phyloP scores from a whole-genome alignment of 2,113 vertebrate species.

The Rana temporaria region DNA sequence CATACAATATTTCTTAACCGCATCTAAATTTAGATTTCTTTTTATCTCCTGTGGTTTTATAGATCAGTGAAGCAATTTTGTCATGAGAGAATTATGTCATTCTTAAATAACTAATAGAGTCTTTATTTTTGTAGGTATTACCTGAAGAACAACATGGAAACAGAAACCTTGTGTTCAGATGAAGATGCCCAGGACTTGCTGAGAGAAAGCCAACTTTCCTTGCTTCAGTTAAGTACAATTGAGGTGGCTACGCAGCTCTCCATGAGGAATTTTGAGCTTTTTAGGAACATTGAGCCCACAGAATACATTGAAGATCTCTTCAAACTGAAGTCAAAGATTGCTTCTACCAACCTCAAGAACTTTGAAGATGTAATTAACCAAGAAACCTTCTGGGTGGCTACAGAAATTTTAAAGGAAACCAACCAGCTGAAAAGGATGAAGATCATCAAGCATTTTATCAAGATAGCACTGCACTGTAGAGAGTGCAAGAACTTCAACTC shows the following conservation, averaged over 20 bases:
- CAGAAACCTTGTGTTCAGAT: slow-evolving; percentile 95
- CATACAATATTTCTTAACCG: too few species aligned
- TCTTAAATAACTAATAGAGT: not conserved
- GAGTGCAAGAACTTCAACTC: slow-evolving; percentile 99
- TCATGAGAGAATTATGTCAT: too few species aligned
- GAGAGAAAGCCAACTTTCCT: slow-evolving; percentile 89
- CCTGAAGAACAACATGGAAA: slow-evolving; percentile 99
- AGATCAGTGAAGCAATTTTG: too few species aligned
- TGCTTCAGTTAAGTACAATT: slow-evolving; percentile 94
- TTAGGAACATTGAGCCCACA: slow-evolving; percentile 96
- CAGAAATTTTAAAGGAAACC: slow-evolving; percentile 91
- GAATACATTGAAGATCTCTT: slow-evolving; percentile 97
- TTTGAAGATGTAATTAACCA: slow-evolving; percentile 98
- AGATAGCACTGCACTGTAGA: slow-evolving; percentile 96
- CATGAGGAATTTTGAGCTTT: slow-evolving; percentile 95
- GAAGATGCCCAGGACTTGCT: slow-evolving; percentile 96
- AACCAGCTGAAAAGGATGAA: slow-evolving; percentile 98
- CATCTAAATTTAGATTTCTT: too few species aligned
- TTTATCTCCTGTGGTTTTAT: too few species aligned
- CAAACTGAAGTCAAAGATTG: slow-evolving; percentile 87
- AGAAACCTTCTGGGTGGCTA: slow-evolving; percentile 98
- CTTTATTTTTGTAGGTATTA: slow-evolving; percentile 83
- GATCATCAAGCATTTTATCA: slow-evolving; percentile 97
- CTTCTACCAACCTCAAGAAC: slow-evolving; percentile 89
- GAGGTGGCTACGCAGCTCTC: slow-evolving; percentile 97